Base-by-base conservation (phyloP, 2,888 invertebrate species). In the Lysandra bellargus region DNA sequence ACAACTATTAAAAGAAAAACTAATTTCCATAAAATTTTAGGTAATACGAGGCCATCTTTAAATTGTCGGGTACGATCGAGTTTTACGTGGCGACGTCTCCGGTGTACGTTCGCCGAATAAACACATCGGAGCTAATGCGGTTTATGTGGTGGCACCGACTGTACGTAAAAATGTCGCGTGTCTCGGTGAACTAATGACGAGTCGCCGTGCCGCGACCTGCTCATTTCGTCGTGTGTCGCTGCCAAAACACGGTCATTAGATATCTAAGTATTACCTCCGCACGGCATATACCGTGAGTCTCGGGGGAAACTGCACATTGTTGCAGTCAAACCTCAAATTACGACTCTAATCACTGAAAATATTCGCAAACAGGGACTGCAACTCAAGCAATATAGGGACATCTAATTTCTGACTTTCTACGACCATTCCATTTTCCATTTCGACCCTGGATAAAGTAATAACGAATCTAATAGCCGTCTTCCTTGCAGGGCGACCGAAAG, bases 401-500 rank as follows among this genome's bases (percentile, higher is more conserved):
- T n/a, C 7, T 2, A 61, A 61, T 7, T 30, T 23, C 9, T 23
- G 9, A 3, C 23, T 61, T 9, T 9, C 0, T 44, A 40, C 44
- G 7, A 60, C 6, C n/a, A 64, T 12, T 49, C 37, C 33, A 33
- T 69, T 23, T 69, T 33, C 23, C 30, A 33, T 0, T 30, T 30
- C 33, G 2, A 4, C 23, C 33, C 12, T 30, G 23, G 7, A 23
- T 23, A 61, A 61, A 61, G 7, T 23, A 2, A 57, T 57, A 4
- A 57, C 14, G 7, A 44, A 60, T 37, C 69, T 69, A 69, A 69
- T 69, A 1, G 5, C 69, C 14, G 37, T 1, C 33, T 69, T 37
- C 14, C 12, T 69, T 69, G 4, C 95, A 96, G 97, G 97, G 87
- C 95, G 98, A 86, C 98, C 98, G 79, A 98, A 98, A 89, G 98